These are phyloP conservation scores for Choloepus didactylus DNA, from an alignment of 2,797 vertebrate species.

Conservation along the genomic window DNA sequence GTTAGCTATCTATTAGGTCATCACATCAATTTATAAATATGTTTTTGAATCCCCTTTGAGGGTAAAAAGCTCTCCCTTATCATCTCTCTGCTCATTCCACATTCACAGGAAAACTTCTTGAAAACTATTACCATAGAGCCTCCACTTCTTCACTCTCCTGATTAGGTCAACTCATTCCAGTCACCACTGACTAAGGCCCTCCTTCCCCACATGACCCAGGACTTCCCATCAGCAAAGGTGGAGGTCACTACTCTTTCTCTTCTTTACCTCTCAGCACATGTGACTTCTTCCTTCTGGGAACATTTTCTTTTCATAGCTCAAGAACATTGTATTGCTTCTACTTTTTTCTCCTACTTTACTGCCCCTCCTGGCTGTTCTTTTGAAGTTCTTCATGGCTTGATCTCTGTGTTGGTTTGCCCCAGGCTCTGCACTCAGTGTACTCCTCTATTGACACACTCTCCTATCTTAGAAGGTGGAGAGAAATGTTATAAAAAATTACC, in stretches of 20 bases:
- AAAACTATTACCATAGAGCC: neutral
- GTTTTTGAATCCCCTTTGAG: neutral
- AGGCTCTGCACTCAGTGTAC: neutral
- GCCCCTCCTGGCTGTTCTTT: neutral
- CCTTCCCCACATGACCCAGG: too few species aligned
- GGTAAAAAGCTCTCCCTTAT: neutral
- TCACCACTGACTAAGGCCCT: neutral
- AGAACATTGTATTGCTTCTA: neutral
- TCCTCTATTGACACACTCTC: neutral
- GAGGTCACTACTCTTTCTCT: neutral
- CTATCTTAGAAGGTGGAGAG: neutral
- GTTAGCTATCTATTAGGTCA: too few species aligned
- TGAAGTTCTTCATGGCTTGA: too few species aligned
- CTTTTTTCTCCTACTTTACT: neutral
- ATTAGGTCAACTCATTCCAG: neutral
- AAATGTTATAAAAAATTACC: neutral
- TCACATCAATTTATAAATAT: neutral
- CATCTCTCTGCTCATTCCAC: neutral
- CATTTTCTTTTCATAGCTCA: neutral
- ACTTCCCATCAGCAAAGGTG: neutral
- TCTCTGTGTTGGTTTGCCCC: neutral
- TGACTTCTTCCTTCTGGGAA: neutral
- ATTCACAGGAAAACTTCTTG: neutral
- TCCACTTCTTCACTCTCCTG: neutral
- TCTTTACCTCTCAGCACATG: too few species aligned